These are phyloP conservation scores for Hestina assimilis DNA, from an alignment of 1,140 invertebrate genomes.

Conservation along the genomic window DNA sequence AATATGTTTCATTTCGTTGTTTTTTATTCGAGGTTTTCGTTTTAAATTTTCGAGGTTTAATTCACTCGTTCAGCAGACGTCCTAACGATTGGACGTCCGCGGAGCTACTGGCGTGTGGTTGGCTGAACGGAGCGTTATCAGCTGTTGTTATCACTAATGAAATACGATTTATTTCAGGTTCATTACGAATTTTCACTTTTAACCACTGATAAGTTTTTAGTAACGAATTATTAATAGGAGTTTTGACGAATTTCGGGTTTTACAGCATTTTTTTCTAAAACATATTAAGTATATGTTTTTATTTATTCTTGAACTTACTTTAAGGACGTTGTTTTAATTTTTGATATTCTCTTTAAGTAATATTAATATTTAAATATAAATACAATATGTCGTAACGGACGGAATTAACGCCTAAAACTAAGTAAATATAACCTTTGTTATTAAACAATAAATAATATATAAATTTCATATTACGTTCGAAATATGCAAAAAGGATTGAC, in stretches of 20 bases:
- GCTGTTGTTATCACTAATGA: conserved; percentile 47
- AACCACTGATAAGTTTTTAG: conserved; percentile 1
- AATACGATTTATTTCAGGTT: conserved; percentile 36
- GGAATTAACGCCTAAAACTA: too few species aligned
- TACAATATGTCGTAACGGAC: too few species aligned
- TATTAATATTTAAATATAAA: too few species aligned
- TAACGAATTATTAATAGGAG: not conserved
- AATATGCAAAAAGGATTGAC: too few species aligned
- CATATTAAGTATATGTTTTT: not conserved
- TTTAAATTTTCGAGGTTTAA: conserved; percentile 39
- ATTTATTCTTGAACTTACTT: too few species aligned
- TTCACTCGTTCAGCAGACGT: conserved; percentile 42
- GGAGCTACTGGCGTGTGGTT: conserved; percentile 49
- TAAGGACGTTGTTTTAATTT: too few species aligned
- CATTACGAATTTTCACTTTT: conserved; percentile 24
- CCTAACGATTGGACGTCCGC: conserved; percentile 46
- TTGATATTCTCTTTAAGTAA: too few species aligned
- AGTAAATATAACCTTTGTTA: too few species aligned
- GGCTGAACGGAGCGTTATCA: conserved; percentile 44
- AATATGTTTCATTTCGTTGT: conserved; percentile 23
- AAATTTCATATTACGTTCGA: too few species aligned
- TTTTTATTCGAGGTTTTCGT: conserved; percentile 61
- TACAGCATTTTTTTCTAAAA: too few species aligned
- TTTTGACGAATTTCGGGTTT: too few species aligned
- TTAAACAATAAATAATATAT: too few species aligned